Evolutionary conservation across 2,888 invertebrate species (phyloP).

Genomic region (Idaea straminata): DNA sequence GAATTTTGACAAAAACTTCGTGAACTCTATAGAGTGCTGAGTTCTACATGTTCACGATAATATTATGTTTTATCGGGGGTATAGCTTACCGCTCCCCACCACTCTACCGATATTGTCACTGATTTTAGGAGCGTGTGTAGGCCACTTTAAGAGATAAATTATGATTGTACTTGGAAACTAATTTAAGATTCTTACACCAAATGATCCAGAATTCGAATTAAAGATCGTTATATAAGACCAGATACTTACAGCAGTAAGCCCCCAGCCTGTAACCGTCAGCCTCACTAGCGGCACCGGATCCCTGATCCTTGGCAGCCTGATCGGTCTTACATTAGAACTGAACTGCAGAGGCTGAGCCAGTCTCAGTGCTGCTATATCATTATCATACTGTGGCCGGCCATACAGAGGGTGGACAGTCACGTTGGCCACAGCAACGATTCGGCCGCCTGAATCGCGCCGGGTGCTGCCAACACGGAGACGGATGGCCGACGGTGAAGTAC

Average conservation of each 20-base stretch:
- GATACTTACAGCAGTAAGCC: constrained; percentile 64
- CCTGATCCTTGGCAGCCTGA: constrained; percentile 55
- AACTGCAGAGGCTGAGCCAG: constrained; percentile 59
- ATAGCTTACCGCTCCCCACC: no score
- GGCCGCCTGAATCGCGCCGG: constrained; percentile 67
- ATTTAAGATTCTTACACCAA: background rate
- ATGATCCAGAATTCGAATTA: background rate
- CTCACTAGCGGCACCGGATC: constrained; percentile 64
- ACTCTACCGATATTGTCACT: no score
- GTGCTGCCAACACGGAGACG: constrained; percentile 71
- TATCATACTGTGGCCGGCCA: constrained; percentile 66
- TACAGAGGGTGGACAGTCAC: constrained; percentile 65
- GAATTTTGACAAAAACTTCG: no score
- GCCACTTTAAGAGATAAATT: no score
- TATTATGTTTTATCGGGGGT: no score
- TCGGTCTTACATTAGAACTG: constrained; percentile 48
- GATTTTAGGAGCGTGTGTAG: no score
- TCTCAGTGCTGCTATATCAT: constrained; percentile 66
- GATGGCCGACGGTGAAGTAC: constrained; percentile 47
- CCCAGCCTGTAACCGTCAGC: constrained; percentile 74
- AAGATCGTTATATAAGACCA: no score
- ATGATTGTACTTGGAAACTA: no score
- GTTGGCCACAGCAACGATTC: constrained; percentile 59
- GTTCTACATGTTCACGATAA: no score
- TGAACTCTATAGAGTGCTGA: no score